Conservation (phyloP, 2,888 invertebrate species). For the Eumacrocentrus americanus region DNA sequence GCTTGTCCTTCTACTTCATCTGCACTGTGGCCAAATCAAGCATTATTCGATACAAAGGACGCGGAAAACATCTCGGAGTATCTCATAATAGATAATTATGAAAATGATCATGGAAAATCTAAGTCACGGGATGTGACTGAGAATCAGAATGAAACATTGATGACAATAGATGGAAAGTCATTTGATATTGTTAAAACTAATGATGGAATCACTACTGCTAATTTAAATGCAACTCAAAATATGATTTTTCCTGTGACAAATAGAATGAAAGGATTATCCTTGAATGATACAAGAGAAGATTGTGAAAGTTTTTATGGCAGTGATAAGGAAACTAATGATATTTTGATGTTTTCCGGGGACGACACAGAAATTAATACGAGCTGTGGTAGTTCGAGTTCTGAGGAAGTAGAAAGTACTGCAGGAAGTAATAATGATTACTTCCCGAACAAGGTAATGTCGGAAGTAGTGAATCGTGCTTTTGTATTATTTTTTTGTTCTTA, state of each 20-base stretch:
- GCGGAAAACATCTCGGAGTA: background rate
- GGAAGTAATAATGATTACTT: constrained; percentile 54
- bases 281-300: constrained; percentile 55
- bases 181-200: background rate
- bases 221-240: constrained; percentile 17
- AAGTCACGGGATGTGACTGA: constrained; percentile 29
- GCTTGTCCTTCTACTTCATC: no score
- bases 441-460: constrained; percentile 52
- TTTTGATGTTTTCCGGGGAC: constrained; percentile 68
- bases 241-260: constrained; percentile 33
- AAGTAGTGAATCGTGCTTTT: constrained; percentile 7
- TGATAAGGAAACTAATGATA: constrained; percentile 69
- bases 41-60: background rate
- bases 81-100: background rate
- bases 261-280: constrained; percentile 34
- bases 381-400: constrained; percentile 58
- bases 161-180: background rate
- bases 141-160: background rate
- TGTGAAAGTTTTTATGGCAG: constrained; percentile 69
- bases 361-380: constrained; percentile 65
- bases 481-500: background rate
- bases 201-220: constrained; percentile 23
- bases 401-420: constrained; percentile 53
- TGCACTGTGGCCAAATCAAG: no score
- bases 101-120: constrained; percentile 53